Evolutionary conservation across 2,113 vertebrate genomes (phyloP), one percentile per base, ranked within the genome.

Genomic region (Neomonachus schauinslandi): DNA sequence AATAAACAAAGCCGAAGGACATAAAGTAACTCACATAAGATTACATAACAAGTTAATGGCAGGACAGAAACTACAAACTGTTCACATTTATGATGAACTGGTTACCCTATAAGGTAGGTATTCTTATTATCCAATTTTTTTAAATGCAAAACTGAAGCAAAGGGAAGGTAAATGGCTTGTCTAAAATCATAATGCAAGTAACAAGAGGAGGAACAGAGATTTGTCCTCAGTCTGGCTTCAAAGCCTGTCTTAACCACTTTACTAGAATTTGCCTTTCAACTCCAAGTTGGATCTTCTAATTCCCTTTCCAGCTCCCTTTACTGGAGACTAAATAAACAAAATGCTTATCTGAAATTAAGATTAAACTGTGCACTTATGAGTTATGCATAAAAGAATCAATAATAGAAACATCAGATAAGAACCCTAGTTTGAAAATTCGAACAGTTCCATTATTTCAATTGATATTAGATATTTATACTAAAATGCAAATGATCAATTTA

Each of bases 371-470:
- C 33, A 91, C 24, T 96, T 93, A 51, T 11, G 39, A 95, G 15
- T 94, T 87, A 89, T 5, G 84, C 26, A 86, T 89, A 76, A 96
- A 96, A 96, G 6, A 84, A 92, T 80, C 19, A 94, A 69, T 74
- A 92, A 74, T 46, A 96, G 93, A 90, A 92, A 92, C 14, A 96
- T 61, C 13, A 67, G 33, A 51, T 83, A 97, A 97, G 36, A 96
- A 93, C 7, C 15, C 51, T 22, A 39, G 7, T 85, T 91, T 96
- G 42, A 97, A 97, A 96, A 96, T 74, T 92, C 53, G 89, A 95
- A 95, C 16, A 77, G 49, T 1, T 74, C 24, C 63, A 87, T 97
- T 87, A 84, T 55, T 83, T 80, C 63, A 72, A 84, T 3, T 82
- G 39, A 80, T 77, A 97, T 77, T 18, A 69, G 19, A 74, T 96